phyloP scores from a whole-genome alignment of 2,797 vertebrate species.

The Sarcoramphus papa region DNA sequence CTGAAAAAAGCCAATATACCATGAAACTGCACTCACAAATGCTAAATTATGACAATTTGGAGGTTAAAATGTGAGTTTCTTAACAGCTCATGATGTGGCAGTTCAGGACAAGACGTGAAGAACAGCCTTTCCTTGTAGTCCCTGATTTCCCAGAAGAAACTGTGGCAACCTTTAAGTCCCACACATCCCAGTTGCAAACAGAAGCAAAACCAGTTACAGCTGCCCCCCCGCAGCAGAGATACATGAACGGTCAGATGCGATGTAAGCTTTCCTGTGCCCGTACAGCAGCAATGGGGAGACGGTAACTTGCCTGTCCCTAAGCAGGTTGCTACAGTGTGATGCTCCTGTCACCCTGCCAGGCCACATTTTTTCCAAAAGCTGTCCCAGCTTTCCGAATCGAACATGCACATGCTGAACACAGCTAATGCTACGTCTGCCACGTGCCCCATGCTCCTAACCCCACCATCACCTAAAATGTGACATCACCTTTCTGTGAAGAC shows the following conservation, averaged over 20 bases:
- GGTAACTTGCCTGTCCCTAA: not conserved
- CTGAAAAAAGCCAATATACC: not conserved
- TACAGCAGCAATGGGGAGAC: not conserved
- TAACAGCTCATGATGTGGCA: not conserved
- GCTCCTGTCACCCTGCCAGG: not conserved
- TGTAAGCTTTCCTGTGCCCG: rapidly evolving
- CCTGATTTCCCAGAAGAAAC: not conserved
- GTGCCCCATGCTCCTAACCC: rapidly evolving
- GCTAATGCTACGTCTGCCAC: rapidly evolving
- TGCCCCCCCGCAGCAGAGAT: not conserved
- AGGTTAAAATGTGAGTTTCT: not conserved
- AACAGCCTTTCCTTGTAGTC: not conserved
- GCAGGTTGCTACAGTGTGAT: rapidly evolving
- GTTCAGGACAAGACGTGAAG: not conserved
- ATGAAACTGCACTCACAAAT: not conserved
- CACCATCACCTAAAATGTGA: not conserved
- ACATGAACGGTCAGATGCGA: rapidly evolving
- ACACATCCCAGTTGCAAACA: not conserved
- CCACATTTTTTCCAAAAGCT: not conserved
- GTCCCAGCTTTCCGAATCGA: not conserved
- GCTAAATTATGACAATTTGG: not conserved
- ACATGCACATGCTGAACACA: not conserved
- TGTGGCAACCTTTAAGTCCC: not conserved
- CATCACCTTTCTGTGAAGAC: not conserved
- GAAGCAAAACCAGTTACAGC: not conserved